A percentile compares a stretch with the other conserved stretches of the same genome.
phyloP scores from a whole-genome alignment of 2,888 invertebrate genomes.

The Drosophila anceps region DNA sequence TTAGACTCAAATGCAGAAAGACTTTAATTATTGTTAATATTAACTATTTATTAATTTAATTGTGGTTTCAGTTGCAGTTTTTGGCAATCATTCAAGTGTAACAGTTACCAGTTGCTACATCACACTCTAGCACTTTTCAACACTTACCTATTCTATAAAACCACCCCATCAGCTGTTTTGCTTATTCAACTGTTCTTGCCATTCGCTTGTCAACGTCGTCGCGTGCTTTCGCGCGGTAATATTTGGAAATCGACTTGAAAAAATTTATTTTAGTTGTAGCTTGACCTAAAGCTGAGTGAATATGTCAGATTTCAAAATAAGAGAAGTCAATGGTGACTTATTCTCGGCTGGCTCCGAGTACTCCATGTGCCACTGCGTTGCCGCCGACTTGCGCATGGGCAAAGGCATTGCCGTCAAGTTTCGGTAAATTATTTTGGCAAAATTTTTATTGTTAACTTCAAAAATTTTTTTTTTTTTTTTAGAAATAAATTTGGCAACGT shows the following conservation, averaged over 20 bases:
- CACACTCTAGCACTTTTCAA: not conserved
- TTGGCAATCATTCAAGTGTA: constrained; percentile 7
- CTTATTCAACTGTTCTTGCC: constrained; percentile 6
- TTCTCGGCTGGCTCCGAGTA: constrained; percentile 85
- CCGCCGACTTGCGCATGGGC: constrained; percentile 87
- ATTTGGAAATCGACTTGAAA: constrained; percentile 40
- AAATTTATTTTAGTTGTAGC: not conserved
- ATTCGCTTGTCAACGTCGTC: constrained; percentile 43
- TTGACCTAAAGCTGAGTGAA: not conserved
- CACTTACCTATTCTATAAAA: constrained; percentile 41
- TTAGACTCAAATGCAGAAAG: not conserved
- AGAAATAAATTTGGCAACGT: constrained; percentile 82
- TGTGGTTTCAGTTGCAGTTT: not conserved
- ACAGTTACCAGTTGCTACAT: not conserved
- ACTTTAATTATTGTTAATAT: not conserved
- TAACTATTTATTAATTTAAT: not conserved
- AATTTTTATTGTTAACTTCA: not conserved
- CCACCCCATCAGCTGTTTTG: constrained; percentile 22
- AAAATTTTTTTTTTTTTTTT: not conserved
- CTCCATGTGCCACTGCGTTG: constrained; percentile 87
- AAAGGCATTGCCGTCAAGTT: constrained; percentile 87
- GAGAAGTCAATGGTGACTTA: constrained; percentile 86
- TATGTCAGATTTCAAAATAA: constrained; percentile 61
- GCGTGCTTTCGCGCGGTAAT: constrained; percentile 44
- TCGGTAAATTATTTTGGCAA: constrained; percentile 54